Evolutionary conservation across 2,888 invertebrate genomes (phyloP).

Genomic region (Apamea sordens): DNA sequence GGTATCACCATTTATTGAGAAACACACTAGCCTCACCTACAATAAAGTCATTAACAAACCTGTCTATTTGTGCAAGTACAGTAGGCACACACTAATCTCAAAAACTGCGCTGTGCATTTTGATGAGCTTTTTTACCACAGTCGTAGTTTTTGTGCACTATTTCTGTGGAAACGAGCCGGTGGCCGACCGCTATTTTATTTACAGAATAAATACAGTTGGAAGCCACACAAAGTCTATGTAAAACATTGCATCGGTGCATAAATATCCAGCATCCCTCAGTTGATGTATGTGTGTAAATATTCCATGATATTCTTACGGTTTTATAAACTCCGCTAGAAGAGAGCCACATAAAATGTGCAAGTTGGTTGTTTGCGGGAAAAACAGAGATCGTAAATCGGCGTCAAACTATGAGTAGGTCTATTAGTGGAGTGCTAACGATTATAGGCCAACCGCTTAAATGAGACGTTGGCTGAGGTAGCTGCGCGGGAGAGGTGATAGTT

Average conservation of each 20-base stretch:
- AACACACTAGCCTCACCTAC: background rate
- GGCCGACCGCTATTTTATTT: slow-evolving; percentile 46
- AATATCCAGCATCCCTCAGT: slow-evolving; percentile 35
- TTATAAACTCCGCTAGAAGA: slow-evolving; percentile 46
- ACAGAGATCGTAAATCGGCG: slow-evolving; percentile 74
- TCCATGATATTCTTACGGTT: slow-evolving; percentile 46
- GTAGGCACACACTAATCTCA: slow-evolving; percentile 21
- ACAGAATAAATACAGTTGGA: slow-evolving; percentile 44
- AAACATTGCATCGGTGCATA: slow-evolving; percentile 49
- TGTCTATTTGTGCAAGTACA: background rate
- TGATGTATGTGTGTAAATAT: slow-evolving; percentile 55
- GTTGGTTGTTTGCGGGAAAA: slow-evolving; percentile 67
- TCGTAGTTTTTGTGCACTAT: slow-evolving; percentile 21
- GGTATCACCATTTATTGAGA: background rate
- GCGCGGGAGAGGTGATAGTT: too few relatives aligned
- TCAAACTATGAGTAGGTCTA: slow-evolving; percentile 47
- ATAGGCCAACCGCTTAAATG: too few relatives aligned
- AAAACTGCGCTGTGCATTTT: slow-evolving; percentile 29
- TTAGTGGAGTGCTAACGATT: slow-evolving; percentile 28
- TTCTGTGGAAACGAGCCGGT: slow-evolving; percentile 15
- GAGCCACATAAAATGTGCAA: slow-evolving; percentile 64
- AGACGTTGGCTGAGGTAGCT: too few relatives aligned
- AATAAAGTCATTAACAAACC: slow-evolving; percentile 3
- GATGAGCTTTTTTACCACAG: slow-evolving; percentile 20
- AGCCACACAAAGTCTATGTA: slow-evolving; percentile 45